Evolutionary conservation across 2,888 invertebrate genomes (phyloP).

Genomic region (Nomada flava): DNA sequence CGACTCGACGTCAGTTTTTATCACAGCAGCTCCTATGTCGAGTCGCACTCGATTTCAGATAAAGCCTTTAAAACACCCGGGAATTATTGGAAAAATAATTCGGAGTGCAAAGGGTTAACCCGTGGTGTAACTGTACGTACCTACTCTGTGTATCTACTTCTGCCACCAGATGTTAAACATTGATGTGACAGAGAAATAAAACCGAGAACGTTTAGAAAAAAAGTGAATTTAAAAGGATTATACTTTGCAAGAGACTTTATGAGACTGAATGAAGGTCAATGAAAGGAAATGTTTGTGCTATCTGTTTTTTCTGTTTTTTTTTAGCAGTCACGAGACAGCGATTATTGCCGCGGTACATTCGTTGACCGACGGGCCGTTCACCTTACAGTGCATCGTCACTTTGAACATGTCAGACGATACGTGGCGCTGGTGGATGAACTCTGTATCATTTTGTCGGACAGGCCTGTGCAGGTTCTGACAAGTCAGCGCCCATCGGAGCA

Average conservation of each 20-base stretch:
- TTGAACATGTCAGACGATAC: constrained; percentile 41
- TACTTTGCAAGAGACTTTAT: not conserved
- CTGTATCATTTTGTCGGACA: constrained; percentile 49
- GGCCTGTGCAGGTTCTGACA: constrained; percentile 49
- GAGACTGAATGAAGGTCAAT: not conserved
- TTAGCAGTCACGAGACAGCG: constrained; percentile 24
- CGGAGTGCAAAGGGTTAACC: too few relatives aligned
- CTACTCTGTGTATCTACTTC: too few relatives aligned
- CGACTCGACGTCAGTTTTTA: not conserved
- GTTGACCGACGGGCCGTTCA: constrained; percentile 68
- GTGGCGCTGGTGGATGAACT: constrained; percentile 36
- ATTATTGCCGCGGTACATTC: constrained; percentile 53
- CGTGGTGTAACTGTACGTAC: too few relatives aligned
- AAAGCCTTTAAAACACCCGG: too few relatives aligned
- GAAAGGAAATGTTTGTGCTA: constrained; percentile 20
- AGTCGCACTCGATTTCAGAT: not conserved
- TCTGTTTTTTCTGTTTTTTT: constrained; percentile 6
- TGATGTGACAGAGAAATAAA: not conserved
- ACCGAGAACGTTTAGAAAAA: not conserved
- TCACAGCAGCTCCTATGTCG: too few relatives aligned
- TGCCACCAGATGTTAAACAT: too few relatives aligned
- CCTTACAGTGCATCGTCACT: constrained; percentile 66
- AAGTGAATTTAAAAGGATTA: not conserved
- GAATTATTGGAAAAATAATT: too few relatives aligned
- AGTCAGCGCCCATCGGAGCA: constrained; percentile 24